Evolutionary conservation across 1,140 invertebrate genomes (phyloP).

Genomic region (Venturia canescens): DNA sequence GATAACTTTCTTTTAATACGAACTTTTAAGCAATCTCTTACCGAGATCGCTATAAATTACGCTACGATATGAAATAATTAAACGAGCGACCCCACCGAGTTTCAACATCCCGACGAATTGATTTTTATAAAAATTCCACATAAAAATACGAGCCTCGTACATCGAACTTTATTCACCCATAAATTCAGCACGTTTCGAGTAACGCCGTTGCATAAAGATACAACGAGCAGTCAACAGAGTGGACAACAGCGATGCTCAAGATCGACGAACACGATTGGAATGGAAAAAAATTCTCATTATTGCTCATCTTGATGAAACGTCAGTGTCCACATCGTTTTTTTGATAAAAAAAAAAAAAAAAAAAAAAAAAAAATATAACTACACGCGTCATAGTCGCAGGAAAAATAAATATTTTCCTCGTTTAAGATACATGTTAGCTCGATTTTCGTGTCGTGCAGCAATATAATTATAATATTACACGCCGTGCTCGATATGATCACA

Average conservation of each 20-base stretch:
- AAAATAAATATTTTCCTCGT: slow-evolving; percentile 22
- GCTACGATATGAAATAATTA: too few species aligned
- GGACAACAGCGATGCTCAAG: background rate
- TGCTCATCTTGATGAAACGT: slow-evolving; percentile 13
- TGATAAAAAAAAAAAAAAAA: background rate
- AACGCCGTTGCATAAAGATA: background rate
- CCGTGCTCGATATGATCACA: slow-evolving; percentile 40
- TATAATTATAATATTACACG: slow-evolving; percentile 70
- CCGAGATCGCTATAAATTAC: too few species aligned
- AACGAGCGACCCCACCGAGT: too few species aligned
- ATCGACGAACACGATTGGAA: background rate
- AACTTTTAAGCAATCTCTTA: too few species aligned
- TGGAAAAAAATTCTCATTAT: slow-evolving; percentile 59
- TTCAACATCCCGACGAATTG: too few species aligned
- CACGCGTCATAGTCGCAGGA: background rate
- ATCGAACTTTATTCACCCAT: too few species aligned
- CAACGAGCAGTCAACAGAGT: background rate
- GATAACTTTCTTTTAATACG: too few species aligned
- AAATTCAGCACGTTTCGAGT: too few species aligned
- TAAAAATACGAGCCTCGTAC: too few species aligned
- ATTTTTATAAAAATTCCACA: too few species aligned
- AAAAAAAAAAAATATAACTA: background rate
- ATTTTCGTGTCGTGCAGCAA: slow-evolving; percentile 60
- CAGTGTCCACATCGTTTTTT: slow-evolving; percentile 10
- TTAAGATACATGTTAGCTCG: slow-evolving; percentile 38